A percentile compares a stretch with the other conserved stretches of the same genome.
Conservation (phyloP, 2,113 vertebrate species). For the Myiozetetes cayanensis region DNA sequence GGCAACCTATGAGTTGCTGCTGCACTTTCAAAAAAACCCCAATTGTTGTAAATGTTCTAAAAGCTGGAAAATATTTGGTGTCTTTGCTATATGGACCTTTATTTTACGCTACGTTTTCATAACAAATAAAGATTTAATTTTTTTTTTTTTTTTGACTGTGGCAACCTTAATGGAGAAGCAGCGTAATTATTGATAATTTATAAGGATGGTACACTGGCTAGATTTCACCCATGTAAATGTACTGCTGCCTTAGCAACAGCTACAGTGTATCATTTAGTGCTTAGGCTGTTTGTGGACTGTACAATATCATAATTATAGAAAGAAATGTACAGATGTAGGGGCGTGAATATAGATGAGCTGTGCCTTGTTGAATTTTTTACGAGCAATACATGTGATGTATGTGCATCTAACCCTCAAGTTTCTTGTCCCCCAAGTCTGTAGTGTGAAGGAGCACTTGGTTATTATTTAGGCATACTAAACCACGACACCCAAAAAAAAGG, state of each 20-base stretch:
- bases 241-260: slow-evolving; percentile 49
- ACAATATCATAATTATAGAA: slow-evolving; percentile 39
- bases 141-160: background rate
- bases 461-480: background rate
- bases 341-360: background rate
- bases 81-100: background rate
- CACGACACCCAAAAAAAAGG: background rate
- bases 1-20: accelerated
- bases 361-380: background rate
- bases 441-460: background rate
- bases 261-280: slow-evolving; percentile 46
- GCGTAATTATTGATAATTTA: slow-evolving; percentile 48
- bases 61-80: background rate
- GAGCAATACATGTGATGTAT: accelerated
- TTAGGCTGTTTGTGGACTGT: slow-evolving; percentile 58
- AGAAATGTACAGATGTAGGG: background rate
- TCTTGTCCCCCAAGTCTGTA: background rate
- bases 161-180: background rate
- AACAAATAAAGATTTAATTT: background rate
- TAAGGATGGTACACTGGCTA: background rate
- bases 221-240: slow-evolving; percentile 14
- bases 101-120: background rate
- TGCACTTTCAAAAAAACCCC: accelerated
- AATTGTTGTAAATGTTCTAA: background rate
- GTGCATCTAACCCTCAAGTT: background rate